Evolutionary conservation across 2,113 vertebrate species (phyloP).

Genomic region (Macrotus californicus): DNA sequence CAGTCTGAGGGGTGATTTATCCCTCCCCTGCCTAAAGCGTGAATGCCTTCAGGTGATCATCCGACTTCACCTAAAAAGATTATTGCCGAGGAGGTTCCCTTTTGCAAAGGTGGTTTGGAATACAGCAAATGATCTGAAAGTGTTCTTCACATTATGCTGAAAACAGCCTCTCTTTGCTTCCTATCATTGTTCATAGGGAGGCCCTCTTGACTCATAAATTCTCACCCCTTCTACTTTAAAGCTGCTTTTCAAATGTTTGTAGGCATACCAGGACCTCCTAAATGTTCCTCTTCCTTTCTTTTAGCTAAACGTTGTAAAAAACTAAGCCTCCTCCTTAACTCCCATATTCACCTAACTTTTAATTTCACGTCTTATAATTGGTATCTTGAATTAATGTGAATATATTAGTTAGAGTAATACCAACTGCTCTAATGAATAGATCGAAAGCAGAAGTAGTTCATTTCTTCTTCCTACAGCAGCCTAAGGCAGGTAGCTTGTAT

Average conservation of each 20-base stretch:
- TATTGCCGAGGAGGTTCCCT: neutral
- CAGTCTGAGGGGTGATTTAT: neutral
- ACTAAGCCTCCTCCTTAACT: neutral
- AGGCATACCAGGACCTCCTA: neutral
- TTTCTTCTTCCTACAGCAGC: neutral
- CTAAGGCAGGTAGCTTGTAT: neutral
- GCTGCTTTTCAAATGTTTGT: neutral
- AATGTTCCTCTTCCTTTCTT: neutral
- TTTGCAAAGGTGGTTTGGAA: constrained; percentile 23
- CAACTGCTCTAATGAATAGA: neutral
- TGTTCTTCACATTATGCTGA: neutral
- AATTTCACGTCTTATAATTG: neutral
- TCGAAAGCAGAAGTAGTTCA: neutral
- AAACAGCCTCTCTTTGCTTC: neutral
- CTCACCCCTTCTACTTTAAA: neutral
- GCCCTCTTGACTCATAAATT: neutral
- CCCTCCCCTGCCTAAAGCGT: neutral
- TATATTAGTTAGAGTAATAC: neutral
- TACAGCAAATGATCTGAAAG: neutral
- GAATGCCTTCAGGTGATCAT: neutral
- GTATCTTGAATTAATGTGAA: neutral
- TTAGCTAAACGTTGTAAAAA: neutral
- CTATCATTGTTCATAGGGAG: neutral
- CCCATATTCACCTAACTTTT: neutral
- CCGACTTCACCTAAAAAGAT: neutral